phyloP scores from a whole-genome alignment of 2,888 invertebrate species.

The Tribolium freemani region DNA sequence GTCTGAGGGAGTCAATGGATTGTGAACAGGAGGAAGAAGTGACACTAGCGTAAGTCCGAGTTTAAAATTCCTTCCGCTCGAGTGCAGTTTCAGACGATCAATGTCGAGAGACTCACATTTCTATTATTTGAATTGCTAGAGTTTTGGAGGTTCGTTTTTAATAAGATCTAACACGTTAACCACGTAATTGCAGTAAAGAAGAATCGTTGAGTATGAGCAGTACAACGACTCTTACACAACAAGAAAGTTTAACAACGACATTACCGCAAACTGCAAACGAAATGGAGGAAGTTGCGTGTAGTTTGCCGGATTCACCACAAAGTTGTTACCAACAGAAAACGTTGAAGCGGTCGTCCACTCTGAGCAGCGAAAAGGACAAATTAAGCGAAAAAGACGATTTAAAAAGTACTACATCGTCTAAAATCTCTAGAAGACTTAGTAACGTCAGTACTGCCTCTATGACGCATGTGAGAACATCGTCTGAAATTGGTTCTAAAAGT shows the following conservation, averaged over 20 bases:
- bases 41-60: slow-evolving; percentile 62
- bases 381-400: slow-evolving; percentile 59
- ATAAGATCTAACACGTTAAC: slow-evolving; percentile 27
- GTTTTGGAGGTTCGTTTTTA: slow-evolving; percentile 27
- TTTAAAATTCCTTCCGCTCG: slow-evolving; percentile 25
- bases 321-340: slow-evolving; percentile 53
- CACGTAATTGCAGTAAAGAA: slow-evolving; percentile 53
- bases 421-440: slow-evolving; percentile 66
- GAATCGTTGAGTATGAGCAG: slow-evolving; percentile 63
- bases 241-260: slow-evolving; percentile 52
- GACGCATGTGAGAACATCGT: slow-evolving; percentile 73
- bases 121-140: slow-evolving; percentile 3
- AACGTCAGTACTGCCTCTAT: slow-evolving; percentile 73
- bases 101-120: slow-evolving; percentile 11
- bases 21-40: slow-evolving; percentile 64
- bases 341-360: slow-evolving; percentile 68
- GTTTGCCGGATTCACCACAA: slow-evolving; percentile 60
- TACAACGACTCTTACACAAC: slow-evolving; percentile 64
- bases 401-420: slow-evolving; percentile 40
- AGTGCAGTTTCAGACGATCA: slow-evolving; percentile 36
- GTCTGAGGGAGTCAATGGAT: slow-evolving; percentile 75
- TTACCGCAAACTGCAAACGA: slow-evolving; percentile 55
- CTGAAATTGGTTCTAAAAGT: slow-evolving; percentile 64
- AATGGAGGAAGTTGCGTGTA: slow-evolving; percentile 58
- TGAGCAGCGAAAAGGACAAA: slow-evolving; percentile 64